Percentiles rank a stretch among this genome's conserved stretches.
These are phyloP conservation scores for Actinostola sp. DNA, from an alignment of 92 coral and sea anemone species.

Conservation along the genomic window DNA sequence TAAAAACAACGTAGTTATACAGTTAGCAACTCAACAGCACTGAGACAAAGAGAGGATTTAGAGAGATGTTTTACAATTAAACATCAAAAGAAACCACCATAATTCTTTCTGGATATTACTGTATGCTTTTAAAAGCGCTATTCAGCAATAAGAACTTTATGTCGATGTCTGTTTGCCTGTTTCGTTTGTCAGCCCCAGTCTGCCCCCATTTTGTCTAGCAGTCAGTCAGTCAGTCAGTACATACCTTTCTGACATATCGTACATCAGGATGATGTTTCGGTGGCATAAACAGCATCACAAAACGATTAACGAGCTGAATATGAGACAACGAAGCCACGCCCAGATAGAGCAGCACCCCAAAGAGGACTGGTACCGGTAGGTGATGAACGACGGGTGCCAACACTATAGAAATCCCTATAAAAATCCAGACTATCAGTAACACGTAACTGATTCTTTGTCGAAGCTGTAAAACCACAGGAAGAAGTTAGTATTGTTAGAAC, in stretches of 20 bases:
- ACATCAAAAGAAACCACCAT: not conserved
- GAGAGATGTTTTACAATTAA: too few species aligned
- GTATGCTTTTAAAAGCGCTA: too few species aligned
- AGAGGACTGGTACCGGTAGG: conserved; percentile 88
- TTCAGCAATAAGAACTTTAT: not conserved
- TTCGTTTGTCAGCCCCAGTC: not conserved
- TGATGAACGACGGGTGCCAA: conserved; percentile 83
- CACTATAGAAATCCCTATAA: conserved; percentile 81
- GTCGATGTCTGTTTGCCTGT: not conserved
- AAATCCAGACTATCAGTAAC: not conserved
- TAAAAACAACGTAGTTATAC: conserved; percentile 20
- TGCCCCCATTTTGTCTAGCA: not conserved
- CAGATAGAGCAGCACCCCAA: conserved; percentile 89
- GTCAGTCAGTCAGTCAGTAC: not conserved
- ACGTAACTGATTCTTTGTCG: too few species aligned
- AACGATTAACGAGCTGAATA: conserved; percentile 79
- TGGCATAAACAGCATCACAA: conserved; percentile 94
- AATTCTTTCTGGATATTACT: not conserved
- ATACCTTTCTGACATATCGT: conserved; percentile 94
- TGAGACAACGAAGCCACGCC: conserved; percentile 85
- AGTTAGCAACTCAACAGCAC: not conserved
- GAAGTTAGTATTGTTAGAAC: too few species aligned
- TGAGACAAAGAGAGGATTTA: too few species aligned
- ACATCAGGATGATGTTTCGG: conserved; percentile 96
- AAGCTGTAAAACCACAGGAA: not conserved